Conservation (phyloP, 2,888 invertebrate species). For the Troides helena region DNA sequence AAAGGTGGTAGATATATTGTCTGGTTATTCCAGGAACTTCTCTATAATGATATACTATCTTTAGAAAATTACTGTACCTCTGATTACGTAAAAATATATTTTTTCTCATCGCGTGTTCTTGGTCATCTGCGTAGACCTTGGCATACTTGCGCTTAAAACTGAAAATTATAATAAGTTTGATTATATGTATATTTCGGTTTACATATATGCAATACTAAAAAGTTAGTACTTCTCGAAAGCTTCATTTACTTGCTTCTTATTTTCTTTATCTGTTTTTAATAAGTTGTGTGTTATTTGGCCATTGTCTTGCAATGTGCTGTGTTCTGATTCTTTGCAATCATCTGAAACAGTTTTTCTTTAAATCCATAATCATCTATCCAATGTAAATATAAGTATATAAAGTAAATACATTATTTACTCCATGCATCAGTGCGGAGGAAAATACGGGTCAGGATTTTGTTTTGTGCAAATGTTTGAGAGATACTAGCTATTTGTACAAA, state of each 20-base stretch:
- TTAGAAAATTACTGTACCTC: constrained; percentile 34
- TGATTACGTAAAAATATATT: constrained; percentile 46
- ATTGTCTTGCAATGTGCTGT: constrained; percentile 1
- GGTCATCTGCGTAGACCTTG: constrained; percentile 41
- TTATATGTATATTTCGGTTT: not conserved
- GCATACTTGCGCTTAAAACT: constrained; percentile 45
- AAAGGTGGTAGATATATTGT: too few relatives aligned
- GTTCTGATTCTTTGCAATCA: constrained; percentile 26
- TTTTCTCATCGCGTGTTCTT: constrained; percentile 47
- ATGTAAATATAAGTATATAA: not conserved
- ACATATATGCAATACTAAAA: not conserved
- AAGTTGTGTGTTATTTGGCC: constrained; percentile 35
- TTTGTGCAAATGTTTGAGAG: too few relatives aligned
- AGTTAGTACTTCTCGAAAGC: constrained; percentile 48
- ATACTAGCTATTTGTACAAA: not conserved
- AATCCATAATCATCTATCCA: not conserved
- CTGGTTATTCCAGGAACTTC: not conserved
- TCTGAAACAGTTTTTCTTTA: constrained; percentile 23
- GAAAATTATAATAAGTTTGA: constrained; percentile 28
- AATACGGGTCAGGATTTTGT: not conserved
- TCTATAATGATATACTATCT: not conserved
- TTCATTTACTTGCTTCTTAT: constrained; percentile 49
- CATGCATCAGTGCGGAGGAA: not conserved
- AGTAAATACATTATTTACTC: not conserved
- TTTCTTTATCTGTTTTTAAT: constrained; percentile 44